These are phyloP conservation scores for Hydriomena furcata DNA, from an alignment of 2,888 invertebrate species.

Conservation along the genomic window DNA sequence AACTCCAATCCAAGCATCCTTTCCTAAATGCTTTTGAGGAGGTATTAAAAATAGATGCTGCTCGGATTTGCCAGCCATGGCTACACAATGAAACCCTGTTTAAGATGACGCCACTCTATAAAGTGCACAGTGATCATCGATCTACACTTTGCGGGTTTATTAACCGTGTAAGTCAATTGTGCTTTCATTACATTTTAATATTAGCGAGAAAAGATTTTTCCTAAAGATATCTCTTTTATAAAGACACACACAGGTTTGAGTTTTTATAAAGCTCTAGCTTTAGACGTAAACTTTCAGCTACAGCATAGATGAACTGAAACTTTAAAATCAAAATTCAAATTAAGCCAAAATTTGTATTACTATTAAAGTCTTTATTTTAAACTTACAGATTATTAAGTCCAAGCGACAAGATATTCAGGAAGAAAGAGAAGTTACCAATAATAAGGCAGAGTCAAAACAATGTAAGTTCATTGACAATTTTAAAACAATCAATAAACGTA, in stretches of 20 bases:
- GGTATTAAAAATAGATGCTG: conserved; percentile 16
- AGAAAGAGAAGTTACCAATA: conserved; percentile 17
- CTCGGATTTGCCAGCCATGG: conserved; percentile 41
- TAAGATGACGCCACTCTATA: conserved; percentile 29
- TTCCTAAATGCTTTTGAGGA: conserved; percentile 37
- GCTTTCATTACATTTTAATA: too few relatives aligned
- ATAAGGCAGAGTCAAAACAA: conserved; percentile 21
- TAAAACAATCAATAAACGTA: too few relatives aligned
- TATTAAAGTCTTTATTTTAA: neutral
- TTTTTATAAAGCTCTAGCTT: too few relatives aligned
- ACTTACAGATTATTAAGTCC: conserved; percentile 36
- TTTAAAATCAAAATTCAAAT: too few relatives aligned
- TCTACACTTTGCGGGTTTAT: conserved; percentile 35
- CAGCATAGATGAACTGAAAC: too few relatives aligned
- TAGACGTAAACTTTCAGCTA: too few relatives aligned
- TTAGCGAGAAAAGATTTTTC: too few relatives aligned
- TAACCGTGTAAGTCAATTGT: conserved; percentile 29
- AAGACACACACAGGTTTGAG: neutral
- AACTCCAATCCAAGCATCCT: conserved; percentile 27
- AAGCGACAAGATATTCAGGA: conserved; percentile 39
- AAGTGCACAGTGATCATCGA: conserved; percentile 16
- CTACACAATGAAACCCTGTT: conserved; percentile 40
- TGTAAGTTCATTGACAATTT: conserved; percentile 3
- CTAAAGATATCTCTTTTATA: too few relatives aligned
- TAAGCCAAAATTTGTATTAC: too few relatives aligned